Conservation (phyloP, 2,888 invertebrate genomes). For the Spilarctia lutea region DNA sequence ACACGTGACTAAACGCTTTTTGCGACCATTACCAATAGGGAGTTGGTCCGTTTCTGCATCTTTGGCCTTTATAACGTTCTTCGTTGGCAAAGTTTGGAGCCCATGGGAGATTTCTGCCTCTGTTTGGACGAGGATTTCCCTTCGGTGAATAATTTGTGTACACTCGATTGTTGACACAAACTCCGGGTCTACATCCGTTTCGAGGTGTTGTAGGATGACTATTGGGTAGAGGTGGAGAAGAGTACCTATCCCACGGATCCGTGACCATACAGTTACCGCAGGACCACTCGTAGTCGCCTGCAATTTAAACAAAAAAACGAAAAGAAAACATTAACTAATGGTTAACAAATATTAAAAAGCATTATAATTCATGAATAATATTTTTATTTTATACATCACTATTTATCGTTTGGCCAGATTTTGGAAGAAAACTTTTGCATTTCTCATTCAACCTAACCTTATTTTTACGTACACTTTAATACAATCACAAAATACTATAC, state of each 20-base stretch:
- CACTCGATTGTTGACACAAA: conserved; percentile 66
- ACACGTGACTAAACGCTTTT: conserved; percentile 42
- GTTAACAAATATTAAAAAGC: conserved; percentile 41
- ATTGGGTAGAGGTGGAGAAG: conserved; percentile 65
- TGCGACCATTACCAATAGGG: conserved; percentile 75
- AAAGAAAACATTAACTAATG: conserved; percentile 6
- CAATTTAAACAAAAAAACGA: conserved; percentile 25
- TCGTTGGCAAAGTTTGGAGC: conserved; percentile 71
- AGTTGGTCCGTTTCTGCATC: conserved; percentile 73
- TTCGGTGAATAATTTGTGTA: conserved; percentile 70
- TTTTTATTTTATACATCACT: conserved; percentile 83
- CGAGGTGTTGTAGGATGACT: conserved; percentile 73
- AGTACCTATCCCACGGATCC: conserved; percentile 74
- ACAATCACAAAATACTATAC: conserved; percentile 63
- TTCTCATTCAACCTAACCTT: conserved; percentile 63
- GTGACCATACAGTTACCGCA: conserved; percentile 73
- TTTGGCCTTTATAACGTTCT: conserved; percentile 76
- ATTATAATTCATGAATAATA: conserved; percentile 66
- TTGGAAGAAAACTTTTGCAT: conserved; percentile 78
- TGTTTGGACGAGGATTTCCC: conserved; percentile 59
- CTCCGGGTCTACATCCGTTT: conserved; percentile 75
- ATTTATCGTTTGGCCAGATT: conserved; percentile 79
- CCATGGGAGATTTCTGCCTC: conserved; percentile 79
- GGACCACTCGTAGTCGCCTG: conserved; percentile 76
- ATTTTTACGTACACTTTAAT: conserved; percentile 54